Evolutionary conservation across 2,113 vertebrate species (phyloP).

Genomic region (Plestiodon gilberti): DNA sequence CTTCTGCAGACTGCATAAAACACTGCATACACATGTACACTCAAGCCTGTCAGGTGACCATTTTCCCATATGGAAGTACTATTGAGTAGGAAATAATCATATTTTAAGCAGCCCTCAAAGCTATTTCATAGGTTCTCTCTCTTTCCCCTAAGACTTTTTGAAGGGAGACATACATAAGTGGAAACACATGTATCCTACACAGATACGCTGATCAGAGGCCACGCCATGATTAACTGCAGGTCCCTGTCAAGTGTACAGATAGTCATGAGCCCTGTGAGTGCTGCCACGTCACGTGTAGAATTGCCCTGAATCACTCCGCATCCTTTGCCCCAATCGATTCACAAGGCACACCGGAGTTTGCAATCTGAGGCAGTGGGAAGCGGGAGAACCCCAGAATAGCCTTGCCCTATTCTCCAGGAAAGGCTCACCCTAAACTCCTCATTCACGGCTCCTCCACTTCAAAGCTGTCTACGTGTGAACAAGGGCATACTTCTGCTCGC

Average conservation of each 20-base stretch:
- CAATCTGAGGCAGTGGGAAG: background rate
- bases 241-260: background rate
- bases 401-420: background rate
- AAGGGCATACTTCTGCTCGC: background rate
- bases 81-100: background rate
- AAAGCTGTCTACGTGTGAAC: background rate
- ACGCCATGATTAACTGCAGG: background rate
- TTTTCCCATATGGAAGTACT: too few species aligned
- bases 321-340: background rate
- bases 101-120: background rate
- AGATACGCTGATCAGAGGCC: background rate
- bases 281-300: background rate
- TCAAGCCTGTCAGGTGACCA: too few species aligned
- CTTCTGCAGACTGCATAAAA: too few species aligned
- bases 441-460: background rate
- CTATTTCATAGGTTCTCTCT: background rate
- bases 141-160: background rate
- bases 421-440: background rate
- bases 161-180: too few species aligned
- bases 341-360: background rate
- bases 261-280: background rate
- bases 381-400: background rate
- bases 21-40: background rate
- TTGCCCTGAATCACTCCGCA: background rate
- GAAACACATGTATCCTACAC: background rate